Evolutionary conservation across 1,140 invertebrate species (phyloP).

Genomic region (Galendromus occidentalis): DNA sequence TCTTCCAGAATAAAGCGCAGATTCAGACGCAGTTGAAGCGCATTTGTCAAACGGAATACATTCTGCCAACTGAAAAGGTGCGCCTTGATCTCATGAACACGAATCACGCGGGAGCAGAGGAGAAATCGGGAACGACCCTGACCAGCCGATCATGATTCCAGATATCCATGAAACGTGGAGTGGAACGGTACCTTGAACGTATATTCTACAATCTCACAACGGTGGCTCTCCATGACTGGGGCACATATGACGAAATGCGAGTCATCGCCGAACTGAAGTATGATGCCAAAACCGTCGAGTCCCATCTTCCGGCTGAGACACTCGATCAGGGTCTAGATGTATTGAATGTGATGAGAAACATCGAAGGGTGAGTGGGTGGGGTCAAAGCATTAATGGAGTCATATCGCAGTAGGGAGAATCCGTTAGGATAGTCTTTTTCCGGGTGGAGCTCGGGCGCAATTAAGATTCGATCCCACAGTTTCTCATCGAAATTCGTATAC

Average conservation of each 20-base stretch:
- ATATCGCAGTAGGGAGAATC: too few relatives aligned
- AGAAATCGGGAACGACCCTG: too few relatives aligned
- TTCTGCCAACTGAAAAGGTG: not conserved
- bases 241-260: constrained; percentile 88
- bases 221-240: constrained; percentile 90
- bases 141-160: too few relatives aligned
- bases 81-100: too few relatives aligned
- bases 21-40: constrained; percentile 11
- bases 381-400: too few relatives aligned
- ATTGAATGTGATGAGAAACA: constrained; percentile 89
- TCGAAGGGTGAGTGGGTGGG: constrained; percentile 65
- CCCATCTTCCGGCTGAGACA: constrained; percentile 84
- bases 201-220: constrained; percentile 96
- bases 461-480: not conserved
- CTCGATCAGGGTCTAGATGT: constrained; percentile 95
- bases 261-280: constrained; percentile 70
- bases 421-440: too few relatives aligned
- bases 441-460: too few relatives aligned
- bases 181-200: constrained; percentile 78
- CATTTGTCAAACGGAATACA: constrained; percentile 26
- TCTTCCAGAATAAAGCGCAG: constrained; percentile 30
- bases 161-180: constrained; percentile 32
- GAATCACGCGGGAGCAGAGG: too few relatives aligned
- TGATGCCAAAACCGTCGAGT: constrained; percentile 55
- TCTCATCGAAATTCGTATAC: constrained; percentile 36